Evolutionary conservation across 2,797 vertebrate species (phyloP), one percentile per base, ranked within the genome.

Genomic region (Novumbra hubbsi): DNA sequence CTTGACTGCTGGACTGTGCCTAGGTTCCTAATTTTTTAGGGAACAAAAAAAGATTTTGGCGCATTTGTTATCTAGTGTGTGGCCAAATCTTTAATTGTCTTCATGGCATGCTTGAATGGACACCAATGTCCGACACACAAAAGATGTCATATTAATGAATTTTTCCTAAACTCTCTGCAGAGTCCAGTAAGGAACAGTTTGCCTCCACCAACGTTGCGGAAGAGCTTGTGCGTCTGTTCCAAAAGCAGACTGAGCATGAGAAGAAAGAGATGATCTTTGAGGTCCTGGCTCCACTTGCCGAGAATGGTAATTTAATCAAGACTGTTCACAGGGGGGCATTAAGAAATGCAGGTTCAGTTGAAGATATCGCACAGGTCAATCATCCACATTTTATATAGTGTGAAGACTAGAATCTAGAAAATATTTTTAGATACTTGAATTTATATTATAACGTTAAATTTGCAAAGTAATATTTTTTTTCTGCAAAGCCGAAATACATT

Each of bases 191-290:
- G 91, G 96, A 99, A 86, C 96, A 99, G 92, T 99, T 99, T 90
- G 97, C 98, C 28, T 95, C 96, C 83, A 99, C 97, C 80, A 97
- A 96, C 65, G 93, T 99, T 6, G 97, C 97, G 0, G 96, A 97
- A 88, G 98, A 99, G 87, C 93, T 99, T 86, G 98, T 99, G 76
- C 95, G 93, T 78, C 94, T 99, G 2, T 99, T 99, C 92, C 96
- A 95, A 90, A 98, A 96, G 84, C 98, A 99, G 90, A 89, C 91
- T 15, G 98, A 99, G 75, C 96, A 98, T 65, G 98, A 99, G 87
- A 99, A 98, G 92, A 98, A 95, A 86, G 98, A 99, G 85, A 99
- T 99, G 96, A 95, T 99, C 81, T 99, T 99, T 84, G 98, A 99
- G 92, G 98, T 99, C 82, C 90, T 99, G 87, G 98, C 98, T 86